These are phyloP conservation scores for Eubasilissa splendida DNA, from an alignment of 2,888 invertebrate genomes.

Conservation along the genomic window DNA sequence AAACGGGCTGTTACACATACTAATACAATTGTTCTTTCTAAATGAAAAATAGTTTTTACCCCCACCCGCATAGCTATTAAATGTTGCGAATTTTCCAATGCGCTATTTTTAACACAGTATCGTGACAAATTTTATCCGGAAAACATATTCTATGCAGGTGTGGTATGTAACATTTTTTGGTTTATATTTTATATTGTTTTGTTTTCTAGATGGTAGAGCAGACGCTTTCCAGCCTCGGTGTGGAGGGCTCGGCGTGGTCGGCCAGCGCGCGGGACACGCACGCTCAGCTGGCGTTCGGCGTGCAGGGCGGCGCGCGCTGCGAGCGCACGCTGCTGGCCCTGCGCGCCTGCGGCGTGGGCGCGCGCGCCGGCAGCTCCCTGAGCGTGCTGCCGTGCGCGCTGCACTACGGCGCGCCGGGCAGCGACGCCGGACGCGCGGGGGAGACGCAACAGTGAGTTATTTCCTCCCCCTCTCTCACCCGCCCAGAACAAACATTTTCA, in stretches of 20 bases:
- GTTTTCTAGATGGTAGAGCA: constrained; percentile 38
- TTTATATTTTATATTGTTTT: no score
- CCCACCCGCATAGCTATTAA: no score
- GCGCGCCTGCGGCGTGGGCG: constrained; percentile 75
- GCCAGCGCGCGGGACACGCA: constrained; percentile 32
- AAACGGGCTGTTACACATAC: no score
- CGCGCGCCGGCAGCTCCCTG: constrained; percentile 73
- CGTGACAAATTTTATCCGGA: no score
- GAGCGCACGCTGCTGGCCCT: constrained; percentile 75
- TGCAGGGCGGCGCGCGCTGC: constrained; percentile 73
- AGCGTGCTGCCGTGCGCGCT: constrained; percentile 78
- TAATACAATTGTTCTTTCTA: no score
- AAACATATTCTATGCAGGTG: no score
- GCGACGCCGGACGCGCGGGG: background rate
- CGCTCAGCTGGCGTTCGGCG: constrained; percentile 73
- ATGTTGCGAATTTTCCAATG: no score
- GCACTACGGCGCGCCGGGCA: constrained; percentile 64
- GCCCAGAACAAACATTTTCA: no score
- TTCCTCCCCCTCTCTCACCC: no score
- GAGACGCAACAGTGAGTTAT: background rate
- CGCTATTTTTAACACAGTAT: no score
- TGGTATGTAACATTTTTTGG: no score
- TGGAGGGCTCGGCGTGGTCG: constrained; percentile 45
- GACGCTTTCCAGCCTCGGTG: constrained; percentile 29
- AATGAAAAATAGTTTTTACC: no score